phyloP scores from a whole-genome alignment of 92 coral and sea anemone genomes.

The Muricea muricata region DNA sequence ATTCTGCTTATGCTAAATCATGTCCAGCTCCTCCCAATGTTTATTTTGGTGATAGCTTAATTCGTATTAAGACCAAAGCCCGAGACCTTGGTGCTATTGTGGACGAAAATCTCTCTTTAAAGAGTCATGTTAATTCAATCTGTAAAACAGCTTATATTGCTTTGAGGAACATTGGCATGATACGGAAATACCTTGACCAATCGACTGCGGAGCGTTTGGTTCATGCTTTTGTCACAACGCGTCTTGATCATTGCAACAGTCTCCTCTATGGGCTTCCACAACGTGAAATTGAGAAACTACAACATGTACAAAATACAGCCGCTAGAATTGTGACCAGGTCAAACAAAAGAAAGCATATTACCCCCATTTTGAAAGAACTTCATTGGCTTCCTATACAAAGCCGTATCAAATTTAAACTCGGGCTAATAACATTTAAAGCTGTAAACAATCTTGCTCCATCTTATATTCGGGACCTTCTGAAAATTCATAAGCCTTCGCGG shows the following conservation, averaged over 20 bases:
- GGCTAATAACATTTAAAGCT: conserved; percentile 28
- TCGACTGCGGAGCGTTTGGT: conserved; percentile 21
- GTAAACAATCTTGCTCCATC: conserved; percentile 36
- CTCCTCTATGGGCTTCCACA: conserved; percentile 31
- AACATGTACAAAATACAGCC: conserved; percentile 37
- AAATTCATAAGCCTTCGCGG: conserved; percentile 2
- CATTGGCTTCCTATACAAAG: conserved; percentile 41
- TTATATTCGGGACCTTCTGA: conserved; percentile 32
- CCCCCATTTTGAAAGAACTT: conserved; percentile 31
- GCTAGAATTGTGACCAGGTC: conserved; percentile 34
- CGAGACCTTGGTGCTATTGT: conserved; percentile 19
- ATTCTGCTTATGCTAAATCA: conserved; percentile 1
- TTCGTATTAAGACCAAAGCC: background rate
- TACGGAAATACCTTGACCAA: conserved; percentile 23
- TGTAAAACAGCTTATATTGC: conserved; percentile 21
- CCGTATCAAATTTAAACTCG: conserved; percentile 32
- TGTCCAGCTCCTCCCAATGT: background rate
- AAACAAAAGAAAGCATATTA: conserved; percentile 37
- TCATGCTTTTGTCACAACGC: conserved; percentile 35
- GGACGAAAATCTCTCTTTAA: conserved; percentile 15
- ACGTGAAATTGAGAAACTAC: conserved; percentile 13
- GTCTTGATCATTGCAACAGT: conserved; percentile 34
- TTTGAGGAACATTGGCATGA: conserved; percentile 14
- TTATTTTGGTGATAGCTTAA: background rate
- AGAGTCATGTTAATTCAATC: conserved; percentile 9